Evolutionary conservation across 2,113 vertebrate species (phyloP), one percentile per base, ranked within the genome.

Genomic region (Vanacampus margaritifer): DNA sequence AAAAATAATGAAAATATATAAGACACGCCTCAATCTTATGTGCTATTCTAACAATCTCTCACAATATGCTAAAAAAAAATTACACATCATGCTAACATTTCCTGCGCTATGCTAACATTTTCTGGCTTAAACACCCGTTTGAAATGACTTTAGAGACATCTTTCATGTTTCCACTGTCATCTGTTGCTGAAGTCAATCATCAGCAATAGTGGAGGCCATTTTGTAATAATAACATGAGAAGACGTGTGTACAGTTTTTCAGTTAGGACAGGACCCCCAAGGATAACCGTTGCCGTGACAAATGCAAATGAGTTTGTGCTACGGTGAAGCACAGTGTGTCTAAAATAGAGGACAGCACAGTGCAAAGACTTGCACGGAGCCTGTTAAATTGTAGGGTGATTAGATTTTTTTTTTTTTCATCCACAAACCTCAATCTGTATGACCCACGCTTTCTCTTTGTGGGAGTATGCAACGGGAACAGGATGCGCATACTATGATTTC

Each of bases 361-460:
- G 6, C 28, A 65, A 64, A 65, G 60, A 82, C 89, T 54, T 80
- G 70, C 75, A 83, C 80, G 80, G 71, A 70, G 70, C 65, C 83
- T 85, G 82, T 87, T 88, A 78, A 80, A 78, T 57, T 69, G 46
- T 82, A 79, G 82, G 82, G 74, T 79, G 71, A 71, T 67, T 80
- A 81, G 79, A 79, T 76, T 80, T 76, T 81, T 75, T 78, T 69
- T 48, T 6, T 23, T 23, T 74, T 64, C 68, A 76, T 75, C 64
- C 83, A 75, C 75, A 39, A 79, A 78, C 83, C 84, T 84, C 83
- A 78, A 86, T 83, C 85, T 76, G 68, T 73, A 74, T 68, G 74
- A 86, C 77, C 81, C 71, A 80, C 74, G 68, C 67, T 82, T 82
- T 81, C 63, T 69, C 65, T 48, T 86, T 81, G 86, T 88, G 82